Conservation (phyloP, 2,888 invertebrate species). For the Dichetophora obliterata region DNA sequence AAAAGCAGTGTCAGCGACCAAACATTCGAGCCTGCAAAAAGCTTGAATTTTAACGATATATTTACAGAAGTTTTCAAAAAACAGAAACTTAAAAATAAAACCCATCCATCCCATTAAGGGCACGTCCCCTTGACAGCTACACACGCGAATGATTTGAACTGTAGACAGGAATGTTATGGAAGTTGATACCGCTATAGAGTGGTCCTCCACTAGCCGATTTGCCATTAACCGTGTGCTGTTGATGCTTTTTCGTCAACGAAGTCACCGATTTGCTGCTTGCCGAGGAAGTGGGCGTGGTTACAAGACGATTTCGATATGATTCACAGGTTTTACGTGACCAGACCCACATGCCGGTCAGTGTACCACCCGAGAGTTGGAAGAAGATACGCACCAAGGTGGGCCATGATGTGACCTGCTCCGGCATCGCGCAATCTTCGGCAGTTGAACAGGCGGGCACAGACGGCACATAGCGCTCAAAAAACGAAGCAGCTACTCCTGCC, state of each 20-base stretch:
- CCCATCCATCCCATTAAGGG: background rate
- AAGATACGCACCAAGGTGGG: slow-evolving; percentile 63
- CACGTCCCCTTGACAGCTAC: slow-evolving; percentile 54
- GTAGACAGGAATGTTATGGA: slow-evolving; percentile 68
- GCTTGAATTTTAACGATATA: background rate
- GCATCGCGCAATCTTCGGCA: slow-evolving; percentile 61
- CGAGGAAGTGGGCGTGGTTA: slow-evolving; percentile 61
- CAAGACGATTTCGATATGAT: slow-evolving; percentile 66
- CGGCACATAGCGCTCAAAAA: slow-evolving; percentile 63
- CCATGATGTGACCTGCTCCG: slow-evolving; percentile 58
- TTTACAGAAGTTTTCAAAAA: slow-evolving; percentile 3
- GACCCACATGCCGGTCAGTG: slow-evolving; percentile 69
- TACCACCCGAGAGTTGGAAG: slow-evolving; percentile 66
- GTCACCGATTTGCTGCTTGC: slow-evolving; percentile 58
- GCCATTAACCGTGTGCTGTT: slow-evolving; percentile 50
- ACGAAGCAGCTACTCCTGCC: slow-evolving; percentile 60
- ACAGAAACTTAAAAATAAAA: background rate
- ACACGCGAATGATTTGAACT: slow-evolving; percentile 63
- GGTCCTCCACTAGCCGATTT: slow-evolving; percentile 58
- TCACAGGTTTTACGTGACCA: slow-evolving; percentile 70
- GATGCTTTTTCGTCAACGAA: slow-evolving; percentile 63
- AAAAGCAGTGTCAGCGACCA: background rate
- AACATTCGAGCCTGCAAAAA: slow-evolving; percentile 19
- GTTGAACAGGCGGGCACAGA: slow-evolving; percentile 62
- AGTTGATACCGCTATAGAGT: slow-evolving; percentile 68